These are phyloP conservation scores for Sminthurides aquaticus DNA, from an alignment of 2,888 invertebrate species.

Conservation along the genomic window DNA sequence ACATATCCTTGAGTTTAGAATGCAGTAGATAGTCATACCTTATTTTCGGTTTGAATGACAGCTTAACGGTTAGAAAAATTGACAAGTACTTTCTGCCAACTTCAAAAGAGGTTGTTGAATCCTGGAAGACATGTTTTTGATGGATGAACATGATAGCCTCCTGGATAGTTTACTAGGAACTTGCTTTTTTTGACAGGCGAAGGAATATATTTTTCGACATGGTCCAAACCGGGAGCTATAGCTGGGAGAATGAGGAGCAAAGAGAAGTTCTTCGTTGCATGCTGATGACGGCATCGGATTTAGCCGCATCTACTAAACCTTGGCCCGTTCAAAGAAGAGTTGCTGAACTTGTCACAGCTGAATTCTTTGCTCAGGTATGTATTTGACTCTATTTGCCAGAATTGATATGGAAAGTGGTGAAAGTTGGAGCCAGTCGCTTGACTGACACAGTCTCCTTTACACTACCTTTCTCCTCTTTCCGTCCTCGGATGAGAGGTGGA, in stretches of 20 bases:
- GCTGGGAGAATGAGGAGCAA: slow-evolving; percentile 49
- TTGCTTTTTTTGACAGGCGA: slow-evolving; percentile 46
- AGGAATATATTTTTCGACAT: slow-evolving; percentile 50
- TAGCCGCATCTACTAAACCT: slow-evolving; percentile 56
- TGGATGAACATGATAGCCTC: not conserved
- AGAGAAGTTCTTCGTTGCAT: slow-evolving; percentile 50
- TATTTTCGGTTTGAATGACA: too few relatives aligned
- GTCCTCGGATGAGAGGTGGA: too few relatives aligned
- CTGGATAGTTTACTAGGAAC: not conserved
- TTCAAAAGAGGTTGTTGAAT: too few relatives aligned
- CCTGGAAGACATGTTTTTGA: not conserved
- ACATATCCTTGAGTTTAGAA: too few relatives aligned
- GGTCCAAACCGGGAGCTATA: slow-evolving; percentile 48
- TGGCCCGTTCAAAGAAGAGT: slow-evolving; percentile 56
- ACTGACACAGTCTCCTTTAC: too few relatives aligned
- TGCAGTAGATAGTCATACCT: too few relatives aligned
- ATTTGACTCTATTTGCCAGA: not conserved
- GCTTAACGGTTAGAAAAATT: too few relatives aligned
- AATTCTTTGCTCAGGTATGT: slow-evolving; percentile 73
- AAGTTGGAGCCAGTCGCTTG: too few relatives aligned
- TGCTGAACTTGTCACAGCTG: slow-evolving; percentile 83
- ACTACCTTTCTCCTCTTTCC: too few relatives aligned
- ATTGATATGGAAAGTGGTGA: too few relatives aligned
- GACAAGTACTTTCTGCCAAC: too few relatives aligned
- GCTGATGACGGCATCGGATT: slow-evolving; percentile 54